These are phyloP conservation scores for Colius striatus DNA, from an alignment of 2,113 vertebrate species.

Conservation along the genomic window DNA sequence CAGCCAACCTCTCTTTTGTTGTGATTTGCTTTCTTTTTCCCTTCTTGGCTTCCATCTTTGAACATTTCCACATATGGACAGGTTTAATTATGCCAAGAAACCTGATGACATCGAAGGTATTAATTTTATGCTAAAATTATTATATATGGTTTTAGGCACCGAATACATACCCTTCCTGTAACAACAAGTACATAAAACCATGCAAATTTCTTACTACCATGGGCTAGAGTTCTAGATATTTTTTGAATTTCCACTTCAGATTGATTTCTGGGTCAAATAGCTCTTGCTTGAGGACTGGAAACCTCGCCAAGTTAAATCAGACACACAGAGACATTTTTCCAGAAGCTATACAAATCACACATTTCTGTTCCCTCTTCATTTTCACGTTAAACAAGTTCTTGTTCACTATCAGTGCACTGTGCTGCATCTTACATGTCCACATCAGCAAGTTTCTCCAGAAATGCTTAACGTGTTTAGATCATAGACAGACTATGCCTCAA, in stretches of 20 bases:
- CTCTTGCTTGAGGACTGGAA: neutral
- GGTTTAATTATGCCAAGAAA: neutral
- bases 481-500: neutral
- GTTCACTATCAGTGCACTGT: neutral
- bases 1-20: neutral
- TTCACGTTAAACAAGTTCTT: neutral
- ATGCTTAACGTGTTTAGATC: neutral
- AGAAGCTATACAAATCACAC: neutral
- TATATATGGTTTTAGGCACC: neutral
- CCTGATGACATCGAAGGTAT: neutral
- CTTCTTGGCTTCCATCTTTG: neutral
- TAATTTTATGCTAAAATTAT: neutral
- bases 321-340: neutral
- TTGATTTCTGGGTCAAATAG: neutral
- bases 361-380: neutral
- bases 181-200: neutral
- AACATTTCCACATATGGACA: neutral
- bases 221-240: neutral
- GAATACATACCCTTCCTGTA: neutral
- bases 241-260: neutral
- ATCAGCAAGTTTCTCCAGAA: neutral
- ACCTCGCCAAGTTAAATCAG: neutral
- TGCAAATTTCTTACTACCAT: neutral
- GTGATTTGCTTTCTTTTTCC: neutral
- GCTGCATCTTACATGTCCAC: neutral